phyloP scores from a whole-genome alignment of 2,797 vertebrate genomes.

The Okamejei kenojei region DNA sequence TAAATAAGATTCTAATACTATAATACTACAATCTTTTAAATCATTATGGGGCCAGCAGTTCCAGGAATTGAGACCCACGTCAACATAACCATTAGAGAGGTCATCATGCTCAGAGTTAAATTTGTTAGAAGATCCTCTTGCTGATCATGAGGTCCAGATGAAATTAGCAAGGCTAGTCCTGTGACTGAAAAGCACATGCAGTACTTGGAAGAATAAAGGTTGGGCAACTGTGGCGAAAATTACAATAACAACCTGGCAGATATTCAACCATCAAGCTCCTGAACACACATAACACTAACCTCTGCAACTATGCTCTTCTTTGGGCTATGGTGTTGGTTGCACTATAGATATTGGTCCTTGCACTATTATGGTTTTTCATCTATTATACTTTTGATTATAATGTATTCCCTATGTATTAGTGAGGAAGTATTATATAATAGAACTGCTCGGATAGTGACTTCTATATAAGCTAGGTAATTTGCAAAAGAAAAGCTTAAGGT shows the following conservation, averaged over 20 bases:
- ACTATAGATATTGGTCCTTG: too few species aligned
- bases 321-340: too few species aligned
- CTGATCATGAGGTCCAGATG: not conserved
- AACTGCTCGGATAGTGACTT: too few species aligned
- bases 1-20: not conserved
- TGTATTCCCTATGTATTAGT: too few species aligned
- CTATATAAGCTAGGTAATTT: too few species aligned
- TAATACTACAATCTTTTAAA: not conserved
- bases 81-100: not conserved
- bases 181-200: not conserved
- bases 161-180: not conserved
- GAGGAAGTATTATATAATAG: too few species aligned
- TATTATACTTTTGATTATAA: too few species aligned
- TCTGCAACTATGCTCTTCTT: too few species aligned
- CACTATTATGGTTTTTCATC: too few species aligned
- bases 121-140: not conserved
- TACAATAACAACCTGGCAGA: not conserved
- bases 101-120: not conserved
- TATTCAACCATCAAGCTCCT: too few species aligned
- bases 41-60: not conserved
- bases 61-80: not conserved
- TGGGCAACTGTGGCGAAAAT: not conserved
- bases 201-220: not conserved
- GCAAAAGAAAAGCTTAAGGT: too few species aligned
- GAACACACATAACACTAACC: too few species aligned